A percentile compares a stretch with the other conserved stretches of the same genome.
phyloP scores from a whole-genome alignment of 2,888 invertebrate species.

The Epinotia ramella region DNA sequence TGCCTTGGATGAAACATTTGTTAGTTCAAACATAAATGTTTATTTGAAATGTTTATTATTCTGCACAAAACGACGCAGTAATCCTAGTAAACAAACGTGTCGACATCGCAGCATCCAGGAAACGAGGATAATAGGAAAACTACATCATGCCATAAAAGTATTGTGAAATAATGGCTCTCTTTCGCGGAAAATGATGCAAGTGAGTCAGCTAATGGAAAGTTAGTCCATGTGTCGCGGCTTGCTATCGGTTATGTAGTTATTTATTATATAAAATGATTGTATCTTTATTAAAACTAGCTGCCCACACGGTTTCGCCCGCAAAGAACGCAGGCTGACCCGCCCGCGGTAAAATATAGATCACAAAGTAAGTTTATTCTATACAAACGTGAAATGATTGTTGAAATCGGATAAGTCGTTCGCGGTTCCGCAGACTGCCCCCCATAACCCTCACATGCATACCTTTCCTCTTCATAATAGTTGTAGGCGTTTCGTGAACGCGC shows the following conservation, averaged over 20 bases:
- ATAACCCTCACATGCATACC: too few species aligned
- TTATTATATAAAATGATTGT: background rate
- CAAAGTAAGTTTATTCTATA: too few species aligned
- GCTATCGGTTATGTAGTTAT: background rate
- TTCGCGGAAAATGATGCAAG: slow-evolving; percentile 17
- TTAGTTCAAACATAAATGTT: too few species aligned
- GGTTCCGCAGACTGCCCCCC: too few species aligned
- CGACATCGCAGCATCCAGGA: slow-evolving; percentile 14
- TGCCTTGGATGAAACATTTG: background rate
- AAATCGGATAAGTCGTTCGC: too few species aligned
- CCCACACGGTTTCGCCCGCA: too few species aligned
- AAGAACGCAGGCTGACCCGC: too few species aligned
- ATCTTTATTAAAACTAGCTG: background rate
- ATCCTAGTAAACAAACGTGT: background rate
- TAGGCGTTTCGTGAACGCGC: too few species aligned
- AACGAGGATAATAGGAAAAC: slow-evolving; percentile 12
- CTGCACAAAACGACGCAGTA: background rate
- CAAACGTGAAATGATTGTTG: too few species aligned
- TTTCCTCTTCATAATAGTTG: too few species aligned
- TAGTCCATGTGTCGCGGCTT: background rate
- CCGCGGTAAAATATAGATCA: too few species aligned
- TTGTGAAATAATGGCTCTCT: slow-evolving; percentile 10
- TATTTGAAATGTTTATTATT: background rate
- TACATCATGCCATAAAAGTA: slow-evolving; percentile 1
- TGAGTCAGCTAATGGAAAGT: background rate